Conservation (phyloP, 2,113 vertebrate genomes). For the Lichenostomus cassidix region DNA sequence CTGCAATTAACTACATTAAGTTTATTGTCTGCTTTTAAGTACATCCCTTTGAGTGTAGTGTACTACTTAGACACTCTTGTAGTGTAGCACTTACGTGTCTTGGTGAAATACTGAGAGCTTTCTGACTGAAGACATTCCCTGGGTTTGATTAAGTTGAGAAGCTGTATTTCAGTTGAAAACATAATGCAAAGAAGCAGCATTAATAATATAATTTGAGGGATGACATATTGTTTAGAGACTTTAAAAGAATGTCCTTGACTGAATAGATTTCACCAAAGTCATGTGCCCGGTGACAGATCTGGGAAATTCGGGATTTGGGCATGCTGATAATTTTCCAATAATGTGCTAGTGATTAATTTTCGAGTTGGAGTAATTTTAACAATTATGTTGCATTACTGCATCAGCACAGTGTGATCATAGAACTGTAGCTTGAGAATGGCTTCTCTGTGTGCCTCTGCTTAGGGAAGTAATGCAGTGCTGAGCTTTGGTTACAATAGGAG, state of each 20-base stretch:
- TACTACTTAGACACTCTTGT: neutral
- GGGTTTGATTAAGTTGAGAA: neutral
- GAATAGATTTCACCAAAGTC: neutral
- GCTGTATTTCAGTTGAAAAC: neutral
- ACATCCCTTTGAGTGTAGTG: neutral
- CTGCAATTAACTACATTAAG: neutral
- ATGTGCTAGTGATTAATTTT: neutral
- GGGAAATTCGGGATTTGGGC: neutral
- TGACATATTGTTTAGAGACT: neutral
- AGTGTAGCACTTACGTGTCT: neutral
- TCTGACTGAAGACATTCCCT: neutral
- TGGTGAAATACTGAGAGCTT: neutral
- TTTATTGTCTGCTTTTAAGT: neutral
- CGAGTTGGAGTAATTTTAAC: neutral
- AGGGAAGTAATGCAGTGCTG: neutral
- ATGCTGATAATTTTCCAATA: neutral
- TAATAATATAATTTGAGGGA: neutral
- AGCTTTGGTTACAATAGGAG: neutral
- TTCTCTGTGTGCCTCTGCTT: neutral
- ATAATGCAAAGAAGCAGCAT: neutral
- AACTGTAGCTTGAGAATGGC: neutral
- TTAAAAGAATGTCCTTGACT: neutral
- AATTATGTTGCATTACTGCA: neutral
- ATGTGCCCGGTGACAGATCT: neutral
- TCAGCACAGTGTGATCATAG: accelerated